phyloP scores from a whole-genome alignment of 1,140 invertebrate genomes.

The Plodia interpunctella region DNA sequence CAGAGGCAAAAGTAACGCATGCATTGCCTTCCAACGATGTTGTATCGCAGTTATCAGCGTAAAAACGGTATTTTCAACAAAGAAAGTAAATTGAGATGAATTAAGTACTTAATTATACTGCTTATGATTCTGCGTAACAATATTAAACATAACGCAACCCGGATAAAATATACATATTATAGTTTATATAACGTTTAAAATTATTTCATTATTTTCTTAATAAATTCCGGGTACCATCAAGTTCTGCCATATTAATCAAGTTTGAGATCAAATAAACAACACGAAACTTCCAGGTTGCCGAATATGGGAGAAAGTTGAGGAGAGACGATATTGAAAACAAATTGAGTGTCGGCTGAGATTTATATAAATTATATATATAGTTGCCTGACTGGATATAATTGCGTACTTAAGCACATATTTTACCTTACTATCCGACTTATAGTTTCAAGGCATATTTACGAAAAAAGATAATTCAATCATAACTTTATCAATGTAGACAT shows the following conservation, averaged over 20 bases:
- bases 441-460: background rate
- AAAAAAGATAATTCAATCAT: background rate
- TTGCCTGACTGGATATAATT: constrained; percentile 21
- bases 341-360: constrained; percentile 40
- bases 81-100: constrained; percentile 5
- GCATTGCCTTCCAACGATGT: background rate
- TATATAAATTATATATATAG: constrained; percentile 47
- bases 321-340: constrained; percentile 47
- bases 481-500: background rate
- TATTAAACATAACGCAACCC: background rate
- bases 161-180: too few species aligned
- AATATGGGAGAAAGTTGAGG: constrained; percentile 52
- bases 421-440: background rate
- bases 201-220: background rate
- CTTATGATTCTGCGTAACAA: background rate
- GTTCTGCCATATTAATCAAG: background rate
- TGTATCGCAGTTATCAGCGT: background rate
- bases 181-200: too few species aligned
- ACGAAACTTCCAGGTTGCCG: constrained; percentile 25
- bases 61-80: background rate
- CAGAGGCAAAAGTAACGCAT: constrained; percentile 35
- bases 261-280: constrained; percentile 3
- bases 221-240: background rate
- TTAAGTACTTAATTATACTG: background rate
- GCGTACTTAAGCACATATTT: background rate